Conservation (phyloP, 2,888 invertebrate species). For the Meliscaeva auricollis region DNA sequence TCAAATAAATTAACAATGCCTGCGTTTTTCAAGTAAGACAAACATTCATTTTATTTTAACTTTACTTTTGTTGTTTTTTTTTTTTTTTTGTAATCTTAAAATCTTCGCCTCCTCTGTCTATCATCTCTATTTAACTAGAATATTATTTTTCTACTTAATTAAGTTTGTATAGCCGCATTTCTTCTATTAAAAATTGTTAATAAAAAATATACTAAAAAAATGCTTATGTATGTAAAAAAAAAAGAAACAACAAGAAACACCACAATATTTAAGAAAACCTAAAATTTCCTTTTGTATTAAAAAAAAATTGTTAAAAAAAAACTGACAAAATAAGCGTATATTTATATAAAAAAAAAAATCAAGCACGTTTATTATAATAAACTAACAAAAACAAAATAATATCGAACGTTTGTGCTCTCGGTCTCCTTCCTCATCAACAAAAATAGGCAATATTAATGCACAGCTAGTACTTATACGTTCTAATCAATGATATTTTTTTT, state of each 20-base stretch:
- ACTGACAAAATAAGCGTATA: conserved; percentile 18
- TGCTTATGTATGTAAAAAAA: conserved; percentile 8
- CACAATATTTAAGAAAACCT: conserved; percentile 28
- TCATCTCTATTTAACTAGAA: conserved; percentile 9
- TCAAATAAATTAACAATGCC: conserved; percentile 20
- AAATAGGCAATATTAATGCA: not conserved
- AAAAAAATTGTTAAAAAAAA: not conserved
- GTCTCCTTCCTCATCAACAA: not conserved
- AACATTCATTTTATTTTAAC: conserved; percentile 19
- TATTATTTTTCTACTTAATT: conserved; percentile 22
- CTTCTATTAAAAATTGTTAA: conserved; percentile 38
- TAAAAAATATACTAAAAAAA: not conserved
- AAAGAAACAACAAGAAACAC: conserved; percentile 28
- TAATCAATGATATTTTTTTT: conserved; percentile 6
- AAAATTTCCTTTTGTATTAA: conserved; percentile 57
- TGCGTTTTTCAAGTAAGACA: conserved; percentile 23
- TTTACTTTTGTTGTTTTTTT: conserved; percentile 27
- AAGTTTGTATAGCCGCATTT: conserved; percentile 69
- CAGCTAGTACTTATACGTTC: not conserved
- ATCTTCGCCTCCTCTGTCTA: not conserved
- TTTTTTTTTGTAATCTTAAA: conserved; percentile 22
- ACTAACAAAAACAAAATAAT: not conserved
- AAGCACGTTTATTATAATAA: not conserved
- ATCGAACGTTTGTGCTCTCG: not conserved
- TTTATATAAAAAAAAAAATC: conserved; percentile 10